These are phyloP conservation scores for Calyptommatus sinebrachiatus DNA, from an alignment of 2,113 vertebrate species.

Conservation along the genomic window DNA sequence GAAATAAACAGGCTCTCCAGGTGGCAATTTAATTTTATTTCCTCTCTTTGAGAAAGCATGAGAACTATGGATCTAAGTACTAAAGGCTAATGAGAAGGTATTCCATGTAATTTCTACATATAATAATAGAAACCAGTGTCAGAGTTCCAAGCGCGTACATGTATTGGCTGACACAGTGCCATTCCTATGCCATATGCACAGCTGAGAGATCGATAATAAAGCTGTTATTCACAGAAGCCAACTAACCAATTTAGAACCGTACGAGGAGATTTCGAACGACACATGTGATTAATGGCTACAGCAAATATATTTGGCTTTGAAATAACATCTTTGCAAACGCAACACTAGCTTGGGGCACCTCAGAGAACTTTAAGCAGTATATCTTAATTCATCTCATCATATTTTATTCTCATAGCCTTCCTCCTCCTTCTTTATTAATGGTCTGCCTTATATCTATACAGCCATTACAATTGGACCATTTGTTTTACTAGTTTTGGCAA, in stretches of 20 bases:
- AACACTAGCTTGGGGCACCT: neutral
- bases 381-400: neutral
- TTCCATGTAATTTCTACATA: conserved; percentile 2
- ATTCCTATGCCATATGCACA: neutral
- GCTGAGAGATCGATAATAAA: neutral
- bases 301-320: neutral
- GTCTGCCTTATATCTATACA: neutral
- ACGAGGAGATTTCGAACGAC: neutral
- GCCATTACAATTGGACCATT: too few relatives aligned
- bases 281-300: neutral
- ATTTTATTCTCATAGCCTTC: neutral
- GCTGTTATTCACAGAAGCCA: neutral
- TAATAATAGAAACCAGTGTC: neutral
- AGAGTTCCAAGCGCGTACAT: neutral
- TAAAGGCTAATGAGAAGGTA: conserved; percentile 13
- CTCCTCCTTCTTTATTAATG: neutral
- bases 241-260: neutral
- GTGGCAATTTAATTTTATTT: neutral
- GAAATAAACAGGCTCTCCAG: conserved; percentile 40
- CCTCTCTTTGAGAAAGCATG: neutral
- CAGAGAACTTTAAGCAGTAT: neutral
- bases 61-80: neutral
- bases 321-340: neutral
- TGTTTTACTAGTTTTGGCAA: neutral
- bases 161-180: neutral